These are phyloP conservation scores for Megalurothrips usitatus DNA, from an alignment of 2,888 invertebrate genomes.

Conservation along the genomic window DNA sequence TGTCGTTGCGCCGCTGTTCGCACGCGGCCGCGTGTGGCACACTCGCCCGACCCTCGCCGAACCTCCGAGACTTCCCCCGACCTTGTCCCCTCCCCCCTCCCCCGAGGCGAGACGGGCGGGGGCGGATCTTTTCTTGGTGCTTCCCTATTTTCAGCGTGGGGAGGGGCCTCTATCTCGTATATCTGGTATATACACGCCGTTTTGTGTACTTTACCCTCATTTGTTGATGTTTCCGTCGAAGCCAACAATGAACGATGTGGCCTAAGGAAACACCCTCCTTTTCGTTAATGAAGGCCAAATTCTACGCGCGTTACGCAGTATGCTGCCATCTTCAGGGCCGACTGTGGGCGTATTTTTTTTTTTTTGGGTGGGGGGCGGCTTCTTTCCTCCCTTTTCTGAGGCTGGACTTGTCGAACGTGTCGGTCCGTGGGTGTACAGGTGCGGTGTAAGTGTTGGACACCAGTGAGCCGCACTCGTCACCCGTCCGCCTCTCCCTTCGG, in stretches of 20 bases:
- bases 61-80: not conserved
- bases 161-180: not conserved
- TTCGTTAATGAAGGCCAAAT: no score
- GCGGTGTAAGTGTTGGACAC: no score
- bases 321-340: no score
- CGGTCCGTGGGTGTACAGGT: no score
- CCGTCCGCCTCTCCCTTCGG: no score
- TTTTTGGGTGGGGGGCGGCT: no score
- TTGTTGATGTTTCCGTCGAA: not conserved
- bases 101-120: not conserved
- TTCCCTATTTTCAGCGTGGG: not conserved
- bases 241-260: conserved; percentile 13
- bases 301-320: no score
- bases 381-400: no score
- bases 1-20: not conserved
- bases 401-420: no score
- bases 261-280: no score
- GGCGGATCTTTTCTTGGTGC: not conserved
- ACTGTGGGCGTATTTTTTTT: no score
- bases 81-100: not conserved
- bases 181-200: not conserved
- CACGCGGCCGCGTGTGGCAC: not conserved
- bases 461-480: no score
- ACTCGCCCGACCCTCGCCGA: not conserved
- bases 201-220: not conserved